These are phyloP conservation scores for Limnodromus scolopaceus DNA, from an alignment of 2,797 vertebrate species.

Conservation along the genomic window DNA sequence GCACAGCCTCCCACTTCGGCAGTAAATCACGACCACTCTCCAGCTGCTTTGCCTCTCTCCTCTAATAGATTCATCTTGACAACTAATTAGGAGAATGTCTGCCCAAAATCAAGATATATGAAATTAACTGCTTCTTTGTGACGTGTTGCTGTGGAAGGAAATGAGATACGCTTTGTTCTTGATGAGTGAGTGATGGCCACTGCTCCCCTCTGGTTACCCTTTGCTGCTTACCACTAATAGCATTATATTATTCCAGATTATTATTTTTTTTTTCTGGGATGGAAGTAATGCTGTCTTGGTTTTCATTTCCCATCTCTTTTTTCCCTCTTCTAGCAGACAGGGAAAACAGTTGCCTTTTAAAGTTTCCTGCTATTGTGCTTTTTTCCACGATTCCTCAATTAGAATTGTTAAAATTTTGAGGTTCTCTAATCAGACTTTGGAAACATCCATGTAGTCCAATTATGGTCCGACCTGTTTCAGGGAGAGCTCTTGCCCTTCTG, in stretches of 20 bases:
- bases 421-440: not conserved
- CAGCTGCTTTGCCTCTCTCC: not conserved
- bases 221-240: not conserved
- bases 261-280: not conserved
- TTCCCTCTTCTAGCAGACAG: not conserved
- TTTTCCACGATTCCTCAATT: not conserved
- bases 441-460: not conserved
- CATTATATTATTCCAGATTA: not conserved
- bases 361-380: not conserved
- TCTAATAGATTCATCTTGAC: not conserved
- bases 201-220: not conserved
- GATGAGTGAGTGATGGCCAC: not conserved
- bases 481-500: not conserved
- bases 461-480: not conserved
- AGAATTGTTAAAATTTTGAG: not conserved
- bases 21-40: accelerated
- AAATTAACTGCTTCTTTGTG: not conserved
- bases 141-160: not conserved
- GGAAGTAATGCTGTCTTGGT: not conserved
- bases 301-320: not conserved
- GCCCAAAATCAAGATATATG: not conserved
- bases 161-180: not conserved
- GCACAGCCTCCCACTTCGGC: accelerated
- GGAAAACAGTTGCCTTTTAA: not conserved
- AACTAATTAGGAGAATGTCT: not conserved